phyloP scores from a whole-genome alignment of 2,888 invertebrate species.

The Phragmatobia fuliginosa region DNA sequence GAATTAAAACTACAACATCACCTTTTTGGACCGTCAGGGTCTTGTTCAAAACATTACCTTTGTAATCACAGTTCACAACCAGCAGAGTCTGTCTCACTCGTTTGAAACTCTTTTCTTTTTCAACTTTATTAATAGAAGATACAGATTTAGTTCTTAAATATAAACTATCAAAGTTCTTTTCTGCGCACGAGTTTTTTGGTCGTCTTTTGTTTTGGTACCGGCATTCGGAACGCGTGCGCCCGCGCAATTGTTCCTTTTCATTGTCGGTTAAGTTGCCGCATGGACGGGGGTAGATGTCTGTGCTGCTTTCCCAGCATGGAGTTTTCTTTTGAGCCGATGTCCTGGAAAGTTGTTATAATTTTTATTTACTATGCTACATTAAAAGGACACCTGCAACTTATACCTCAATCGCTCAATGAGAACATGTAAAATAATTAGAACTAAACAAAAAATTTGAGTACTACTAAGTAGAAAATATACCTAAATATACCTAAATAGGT shows the following conservation, averaged over 20 bases:
- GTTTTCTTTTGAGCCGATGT: slow-evolving; percentile 86
- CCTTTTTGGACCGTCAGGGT: slow-evolving; percentile 89
- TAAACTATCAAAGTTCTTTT: slow-evolving; percentile 90
- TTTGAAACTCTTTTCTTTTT: slow-evolving; percentile 58
- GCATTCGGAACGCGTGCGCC: slow-evolving; percentile 90
- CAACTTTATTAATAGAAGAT: slow-evolving; percentile 65
- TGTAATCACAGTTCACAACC: slow-evolving; percentile 90
- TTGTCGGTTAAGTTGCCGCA: slow-evolving; percentile 93
- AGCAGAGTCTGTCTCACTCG: slow-evolving; percentile 88
- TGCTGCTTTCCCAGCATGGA: slow-evolving; percentile 93
- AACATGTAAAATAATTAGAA: too few relatives aligned
- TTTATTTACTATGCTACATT: not conserved
- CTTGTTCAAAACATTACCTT: slow-evolving; percentile 84
- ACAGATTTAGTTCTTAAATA: slow-evolving; percentile 87
- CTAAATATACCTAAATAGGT: too few relatives aligned
- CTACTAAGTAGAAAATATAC: too few relatives aligned
- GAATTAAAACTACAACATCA: slow-evolving; percentile 91
- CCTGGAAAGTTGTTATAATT: slow-evolving; percentile 60
- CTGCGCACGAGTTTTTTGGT: slow-evolving; percentile 86
- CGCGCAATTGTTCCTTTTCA: slow-evolving; percentile 89
- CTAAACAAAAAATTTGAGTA: too few relatives aligned
- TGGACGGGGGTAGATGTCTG: slow-evolving; percentile 93
- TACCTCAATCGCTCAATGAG: not conserved
- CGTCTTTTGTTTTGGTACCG: slow-evolving; percentile 82
- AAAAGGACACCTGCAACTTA: not conserved